Conservation (phyloP, 2,888 invertebrate genomes). For the Isoperla grammatica region DNA sequence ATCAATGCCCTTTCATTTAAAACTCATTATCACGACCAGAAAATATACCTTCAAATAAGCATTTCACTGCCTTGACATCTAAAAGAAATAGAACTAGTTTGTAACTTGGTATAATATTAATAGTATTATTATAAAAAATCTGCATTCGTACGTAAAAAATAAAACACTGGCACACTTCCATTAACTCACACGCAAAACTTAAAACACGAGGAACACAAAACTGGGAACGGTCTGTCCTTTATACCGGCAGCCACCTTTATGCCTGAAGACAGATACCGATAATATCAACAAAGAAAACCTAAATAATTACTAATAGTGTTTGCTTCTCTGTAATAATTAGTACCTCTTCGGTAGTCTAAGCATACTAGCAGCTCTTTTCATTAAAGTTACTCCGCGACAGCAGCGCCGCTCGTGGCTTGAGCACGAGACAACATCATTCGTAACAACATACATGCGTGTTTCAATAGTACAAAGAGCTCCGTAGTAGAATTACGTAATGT, state of each 20-base stretch:
- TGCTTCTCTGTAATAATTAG: background rate
- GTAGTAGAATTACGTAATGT: too few relatives aligned
- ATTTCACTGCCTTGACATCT: conserved; percentile 11
- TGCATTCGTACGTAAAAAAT: conserved; percentile 14
- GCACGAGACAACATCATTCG: background rate
- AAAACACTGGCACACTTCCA: conserved; percentile 1
- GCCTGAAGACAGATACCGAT: too few relatives aligned
- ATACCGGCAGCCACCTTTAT: too few relatives aligned
- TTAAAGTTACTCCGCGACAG: background rate
- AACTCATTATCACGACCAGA: conserved; percentile 7
- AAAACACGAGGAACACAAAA: conserved; percentile 16
- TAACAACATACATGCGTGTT: background rate
- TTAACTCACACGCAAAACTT: conserved; percentile 9
- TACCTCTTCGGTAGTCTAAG: background rate
- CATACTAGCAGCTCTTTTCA: background rate
- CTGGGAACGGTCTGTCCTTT: background rate
- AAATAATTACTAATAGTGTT: background rate
- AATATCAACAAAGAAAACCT: background rate
- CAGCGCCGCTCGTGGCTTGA: background rate
- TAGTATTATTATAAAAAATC: conserved; percentile 7
- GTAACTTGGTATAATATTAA: background rate
- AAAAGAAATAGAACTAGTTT: background rate
- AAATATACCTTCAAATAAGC: conserved; percentile 13
- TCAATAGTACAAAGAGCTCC: too few relatives aligned
- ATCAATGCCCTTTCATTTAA: conserved; percentile 14